Evolutionary conservation across 64 coral and sea anemone species (phyloP), one percentile per base, ranked within the genome.

Genomic region (Hydrozoanthus tunicans): DNA sequence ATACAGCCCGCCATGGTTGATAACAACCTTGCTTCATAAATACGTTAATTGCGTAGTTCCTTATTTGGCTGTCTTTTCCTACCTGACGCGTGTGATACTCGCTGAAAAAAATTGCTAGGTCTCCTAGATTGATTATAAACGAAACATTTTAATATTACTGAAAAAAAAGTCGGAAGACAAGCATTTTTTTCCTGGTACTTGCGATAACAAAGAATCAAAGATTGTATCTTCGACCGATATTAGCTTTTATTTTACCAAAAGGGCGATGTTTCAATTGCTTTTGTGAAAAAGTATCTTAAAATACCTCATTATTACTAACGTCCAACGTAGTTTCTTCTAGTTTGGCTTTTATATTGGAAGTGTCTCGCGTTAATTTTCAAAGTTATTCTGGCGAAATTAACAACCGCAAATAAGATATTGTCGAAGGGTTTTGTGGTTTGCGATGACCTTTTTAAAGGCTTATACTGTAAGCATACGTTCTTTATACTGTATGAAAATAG

Each of bases 141-240:
- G 5, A 77, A 10, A 6, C 53, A 10, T 56, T 56, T 15, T 14
- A 6, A 56, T 54, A 14, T 1, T 43, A 26, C 68, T 71, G n/a
- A 71, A 71, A 26, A 26, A 20, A 43, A 43, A 43, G 0, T 43
- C 32, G 32, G 75, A 14, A 77, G 54, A 15, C 11, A 51, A 15
- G 43, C 11, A 66, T 66, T 52, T 51, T 77, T 56, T 77, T 77
- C 10, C 14, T 10, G 13, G 52, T 53, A 77, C 25, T 3, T 6
- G 43, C 17, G 11, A 5, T 53, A 77, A n/a, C 15, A 77, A 77
- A 56, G 9, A 32, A 5, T 77, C 17, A 53, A 6, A 51, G 75
- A 77, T 77, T 77, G 26, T 77, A 77, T 77, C 43, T 77, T 77
- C 54, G 74, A 77, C 75, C 75, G 54, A 77, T 14, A 77, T 77